Evolutionary conservation across 2,888 invertebrate species (phyloP), one percentile per base, ranked within the genome.

Genomic region (Agrotis exclamationis): DNA sequence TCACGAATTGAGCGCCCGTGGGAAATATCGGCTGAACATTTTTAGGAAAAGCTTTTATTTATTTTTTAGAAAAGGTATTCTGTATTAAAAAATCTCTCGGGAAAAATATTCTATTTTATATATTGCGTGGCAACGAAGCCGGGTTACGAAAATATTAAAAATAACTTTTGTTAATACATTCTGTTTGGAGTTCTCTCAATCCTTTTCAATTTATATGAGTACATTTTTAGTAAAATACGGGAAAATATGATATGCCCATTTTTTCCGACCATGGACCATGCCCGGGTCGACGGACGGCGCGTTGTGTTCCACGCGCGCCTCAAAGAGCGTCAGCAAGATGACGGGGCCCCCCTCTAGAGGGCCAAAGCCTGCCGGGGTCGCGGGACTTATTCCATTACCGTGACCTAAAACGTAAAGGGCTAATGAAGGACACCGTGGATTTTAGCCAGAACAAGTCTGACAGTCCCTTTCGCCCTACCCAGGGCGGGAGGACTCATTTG

Each of bases 21-120:
- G 68, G 68, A 75, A 75, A 68, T 75, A 59, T 53, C 47, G 51
- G 68, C 51, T 57, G 60, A 56, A 62, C 51, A 45, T 67, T 33
- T 63, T n/a, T 16, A 33, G 22, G n/a, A 51, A 56, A 64, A 56
- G n/a, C 20, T 22, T 56, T 51, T 51, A 58, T 59, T 58, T 57
- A 45, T 58, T 66, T 66, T 74, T 58, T 51, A 18, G 11, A 67
- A 74, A 60, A 50, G 13, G 18, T 20, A 20, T 13, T 24, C 16
- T 0, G n/a, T 47, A 20, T 54, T 18, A 50, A 56, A 72, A 60
- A 60, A 24, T 2, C 45, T 22, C 39, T 22, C 18, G 24, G 56
- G 39, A 3, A 24, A 39, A 39, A 6, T 18, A 7, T 56, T 50
- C 2, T 72, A 20, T 22, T 57, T 71, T 63, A 39, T 39, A 33